Base-by-base conservation (phyloP, 1,140 invertebrate species). In the Lethocerus indicus region DNA sequence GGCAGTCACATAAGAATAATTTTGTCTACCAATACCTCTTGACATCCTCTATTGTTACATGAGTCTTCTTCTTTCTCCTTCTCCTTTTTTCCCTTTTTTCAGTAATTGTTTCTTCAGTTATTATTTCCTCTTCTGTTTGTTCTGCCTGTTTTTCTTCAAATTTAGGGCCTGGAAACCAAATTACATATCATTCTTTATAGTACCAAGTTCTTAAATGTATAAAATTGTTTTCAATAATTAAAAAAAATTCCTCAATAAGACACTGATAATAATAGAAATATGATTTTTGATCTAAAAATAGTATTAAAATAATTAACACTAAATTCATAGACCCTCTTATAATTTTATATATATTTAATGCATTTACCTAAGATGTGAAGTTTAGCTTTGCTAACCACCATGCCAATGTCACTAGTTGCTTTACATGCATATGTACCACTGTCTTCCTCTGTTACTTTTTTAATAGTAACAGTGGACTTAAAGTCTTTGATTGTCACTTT, bases 401-500 rank as follows among this genome's bases (percentile, higher is more conserved):
- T 73, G 47, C 87, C 86, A 44, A 84, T 78, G 57, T 84, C 79
- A 62, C 84, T 89, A 6, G 78, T 76, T 20, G 83, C 78, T 69
- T 85, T 85, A 62, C 90, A 94, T 55, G 79, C 76, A 59, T 95
- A 97, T 27, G 74, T 75, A 32, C 88, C 93, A 49, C 79, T 77
- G 57, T 87, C 74, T 40, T 81, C 75, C 54, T 76, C 74, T 2
- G 67, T 74, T 0, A 74, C 76, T 59, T 75, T 74, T 36, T 71
- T 65, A 51, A 92, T 81, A 16, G 73, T 78, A 49, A 87, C 74
- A 16, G 70, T 71, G 2, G 86, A 81, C 59, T 74, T 79, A 46
- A 80, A 77, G 49, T 87, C 77, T 62, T 81, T 71, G 58, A 85
- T 78, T 57, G 72, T 72, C 55, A 90, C 71, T 62, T 78, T 72